Base-by-base conservation (phyloP, 2,888 invertebrate species). In the Sisyra terminalis region DNA sequence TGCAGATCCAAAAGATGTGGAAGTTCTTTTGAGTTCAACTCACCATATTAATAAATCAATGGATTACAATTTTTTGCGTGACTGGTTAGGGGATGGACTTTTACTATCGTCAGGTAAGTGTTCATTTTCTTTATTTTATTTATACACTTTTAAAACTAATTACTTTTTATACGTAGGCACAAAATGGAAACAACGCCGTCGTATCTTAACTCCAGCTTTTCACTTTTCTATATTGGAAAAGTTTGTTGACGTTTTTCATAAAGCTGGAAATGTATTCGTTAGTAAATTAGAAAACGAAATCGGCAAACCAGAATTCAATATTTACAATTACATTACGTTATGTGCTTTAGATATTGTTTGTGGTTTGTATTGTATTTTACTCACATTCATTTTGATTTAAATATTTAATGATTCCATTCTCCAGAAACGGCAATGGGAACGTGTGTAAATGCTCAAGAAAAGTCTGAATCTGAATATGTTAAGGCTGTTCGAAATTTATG, bases 151-250 rank as follows among this genome's bases (percentile, higher is more conserved):
- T 37, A 24, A 13, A 18, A 34, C 11, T 16, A 17, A 34, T 10
- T 17, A 2, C 10, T 30, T 8, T 24, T 9, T 31, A 36, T 35
- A 51, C 53, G 52, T 57, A 56, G 72, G 69, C 3, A 47, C 56
- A 1, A 71, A 67, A 58, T 86, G 85, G 85, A 70, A 67, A 49
- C 60, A 58, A 1, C 70, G 77, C 47, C 67, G 85, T 15, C 80
- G 78, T 56, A 69, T 84, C 46, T 59, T 85, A 38, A 84, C 84
- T 1, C 83, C 84, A 1, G 71, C 84, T 0, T 86, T 84, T 57
- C 85, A 86, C 58, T 84, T 83, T 55, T 75, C 76, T 52, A 81
- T 84, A 46, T 58, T 85, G 43, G 76, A 81, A 53, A 71, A 78
- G 50, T 84, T 82, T 57, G 57, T 80, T 5, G 72, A 73, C 5